Evolutionary conservation across 2,888 invertebrate species (phyloP).

Genomic region (Rhagonycha fulva): DNA sequence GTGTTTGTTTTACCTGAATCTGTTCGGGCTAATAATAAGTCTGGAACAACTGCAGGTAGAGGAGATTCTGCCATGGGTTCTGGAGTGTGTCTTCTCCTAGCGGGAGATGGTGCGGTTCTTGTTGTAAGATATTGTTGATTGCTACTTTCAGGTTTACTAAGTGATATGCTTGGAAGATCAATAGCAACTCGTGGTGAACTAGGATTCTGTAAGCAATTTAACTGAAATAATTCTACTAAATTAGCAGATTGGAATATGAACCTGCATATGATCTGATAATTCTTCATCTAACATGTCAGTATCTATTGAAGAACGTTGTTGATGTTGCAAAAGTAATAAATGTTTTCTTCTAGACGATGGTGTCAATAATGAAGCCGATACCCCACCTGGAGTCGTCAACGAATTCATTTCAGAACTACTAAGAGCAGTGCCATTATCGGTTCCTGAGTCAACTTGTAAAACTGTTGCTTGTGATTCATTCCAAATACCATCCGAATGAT

Average conservation of each 20-base stretch:
- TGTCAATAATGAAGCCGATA: constrained; percentile 67
- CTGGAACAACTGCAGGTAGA: constrained; percentile 49
- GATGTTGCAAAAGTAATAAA: constrained; percentile 77
- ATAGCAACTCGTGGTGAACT: constrained; percentile 24
- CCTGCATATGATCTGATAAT: constrained; percentile 66
- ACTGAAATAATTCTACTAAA: neutral
- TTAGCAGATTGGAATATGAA: constrained; percentile 38
- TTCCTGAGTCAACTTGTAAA: constrained; percentile 73
- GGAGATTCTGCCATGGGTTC: constrained; percentile 49
- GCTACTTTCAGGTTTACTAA: constrained; percentile 31
- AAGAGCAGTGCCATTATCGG: constrained; percentile 66
- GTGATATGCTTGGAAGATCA: constrained; percentile 37
- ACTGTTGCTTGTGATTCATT: constrained; percentile 89
- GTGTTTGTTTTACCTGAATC: constrained; percentile 76
- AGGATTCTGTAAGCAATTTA: constrained; percentile 31
- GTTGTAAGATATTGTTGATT: constrained; percentile 40
- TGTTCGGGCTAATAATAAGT: constrained; percentile 65
- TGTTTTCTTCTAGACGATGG: constrained; percentile 81
- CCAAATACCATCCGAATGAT: constrained; percentile 87
- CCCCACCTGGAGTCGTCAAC: constrained; percentile 59
- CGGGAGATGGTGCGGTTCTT: constrained; percentile 36
- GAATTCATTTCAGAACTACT: constrained; percentile 56
- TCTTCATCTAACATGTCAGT: constrained; percentile 81
- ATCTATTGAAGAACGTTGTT: constrained; percentile 84
- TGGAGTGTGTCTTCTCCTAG: constrained; percentile 33